These are phyloP conservation scores for Sula dactylatra DNA, from an alignment of 2,113 vertebrate species.

Conservation along the genomic window DNA sequence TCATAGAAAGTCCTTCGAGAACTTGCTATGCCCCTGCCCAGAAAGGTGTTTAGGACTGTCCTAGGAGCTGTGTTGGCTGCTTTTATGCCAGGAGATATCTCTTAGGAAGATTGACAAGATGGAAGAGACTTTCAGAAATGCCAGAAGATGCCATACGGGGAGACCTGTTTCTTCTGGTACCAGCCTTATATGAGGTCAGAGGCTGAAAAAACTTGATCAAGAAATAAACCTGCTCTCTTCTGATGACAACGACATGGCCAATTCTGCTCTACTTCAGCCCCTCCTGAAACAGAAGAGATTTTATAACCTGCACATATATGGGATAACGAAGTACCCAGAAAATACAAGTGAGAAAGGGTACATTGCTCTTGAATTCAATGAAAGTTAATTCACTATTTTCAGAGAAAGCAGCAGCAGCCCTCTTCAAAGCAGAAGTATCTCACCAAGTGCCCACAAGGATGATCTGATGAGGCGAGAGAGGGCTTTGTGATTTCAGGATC, in stretches of 20 bases:
- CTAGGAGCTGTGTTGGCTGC: not conserved
- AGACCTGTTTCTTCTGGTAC: not conserved
- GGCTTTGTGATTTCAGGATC: slow-evolving; percentile 15
- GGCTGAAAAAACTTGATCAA: not conserved
- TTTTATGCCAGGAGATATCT: not conserved
- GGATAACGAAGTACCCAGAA: not conserved
- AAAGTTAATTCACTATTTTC: not conserved
- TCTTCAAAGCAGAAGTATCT: slow-evolving; percentile 11
- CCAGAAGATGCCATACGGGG: not conserved
- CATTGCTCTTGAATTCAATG: not conserved
- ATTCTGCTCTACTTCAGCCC: not conserved
- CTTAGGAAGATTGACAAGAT: not conserved
- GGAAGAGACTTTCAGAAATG: not conserved
- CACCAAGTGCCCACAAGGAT: not conserved
- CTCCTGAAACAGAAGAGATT: not conserved
- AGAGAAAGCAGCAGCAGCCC: not conserved
- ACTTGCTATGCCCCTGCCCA: not conserved
- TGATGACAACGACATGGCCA: not conserved
- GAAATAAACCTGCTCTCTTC: not conserved
- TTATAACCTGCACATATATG: not conserved
- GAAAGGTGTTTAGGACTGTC: not conserved
- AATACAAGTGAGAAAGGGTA: not conserved
- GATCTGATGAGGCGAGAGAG: not conserved
- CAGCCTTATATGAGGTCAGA: not conserved
- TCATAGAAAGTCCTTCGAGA: not conserved